Conservation (phyloP, 2,113 vertebrate genomes). For the Uria aalge region DNA sequence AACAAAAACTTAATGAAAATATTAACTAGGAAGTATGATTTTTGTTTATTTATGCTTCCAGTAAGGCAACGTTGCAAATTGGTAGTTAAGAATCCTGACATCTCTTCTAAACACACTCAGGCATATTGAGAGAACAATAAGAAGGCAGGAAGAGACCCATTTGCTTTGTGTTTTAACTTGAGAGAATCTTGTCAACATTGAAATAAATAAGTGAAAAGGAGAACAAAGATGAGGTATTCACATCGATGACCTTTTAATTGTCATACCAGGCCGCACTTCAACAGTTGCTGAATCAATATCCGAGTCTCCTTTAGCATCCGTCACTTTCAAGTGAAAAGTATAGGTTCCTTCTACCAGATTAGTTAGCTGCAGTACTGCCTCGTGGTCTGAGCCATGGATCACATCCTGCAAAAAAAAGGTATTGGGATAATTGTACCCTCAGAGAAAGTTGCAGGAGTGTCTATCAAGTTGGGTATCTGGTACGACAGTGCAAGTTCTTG, state of each 20-base stretch:
- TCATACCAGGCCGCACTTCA: constrained; percentile 88
- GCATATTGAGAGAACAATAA: neutral
- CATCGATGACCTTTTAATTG: constrained; percentile 49
- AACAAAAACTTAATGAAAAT: neutral
- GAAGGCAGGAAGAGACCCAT: neutral
- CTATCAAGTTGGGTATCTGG: neutral
- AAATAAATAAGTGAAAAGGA: neutral
- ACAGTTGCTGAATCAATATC: constrained; percentile 81
- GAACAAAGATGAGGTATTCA: neutral
- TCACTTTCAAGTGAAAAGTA: constrained; percentile 83
- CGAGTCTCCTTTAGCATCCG: constrained; percentile 77
- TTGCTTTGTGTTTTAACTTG: neutral
- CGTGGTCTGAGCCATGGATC: constrained; percentile 77
- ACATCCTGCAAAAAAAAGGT: constrained; percentile 77
- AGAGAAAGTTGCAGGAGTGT: neutral
- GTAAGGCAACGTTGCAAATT: fast-evolving
- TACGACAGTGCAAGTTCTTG: neutral
- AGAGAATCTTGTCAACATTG: neutral
- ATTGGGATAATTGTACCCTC: neutral
- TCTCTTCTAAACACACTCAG: neutral
- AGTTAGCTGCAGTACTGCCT: constrained; percentile 78
- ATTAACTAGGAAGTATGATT: neutral
- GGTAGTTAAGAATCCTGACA: neutral
- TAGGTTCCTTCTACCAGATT: constrained; percentile 91
- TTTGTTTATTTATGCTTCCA: neutral